phyloP scores from a whole-genome alignment of 2,113 vertebrate species.

The Brachionichthys hirsutus region DNA sequence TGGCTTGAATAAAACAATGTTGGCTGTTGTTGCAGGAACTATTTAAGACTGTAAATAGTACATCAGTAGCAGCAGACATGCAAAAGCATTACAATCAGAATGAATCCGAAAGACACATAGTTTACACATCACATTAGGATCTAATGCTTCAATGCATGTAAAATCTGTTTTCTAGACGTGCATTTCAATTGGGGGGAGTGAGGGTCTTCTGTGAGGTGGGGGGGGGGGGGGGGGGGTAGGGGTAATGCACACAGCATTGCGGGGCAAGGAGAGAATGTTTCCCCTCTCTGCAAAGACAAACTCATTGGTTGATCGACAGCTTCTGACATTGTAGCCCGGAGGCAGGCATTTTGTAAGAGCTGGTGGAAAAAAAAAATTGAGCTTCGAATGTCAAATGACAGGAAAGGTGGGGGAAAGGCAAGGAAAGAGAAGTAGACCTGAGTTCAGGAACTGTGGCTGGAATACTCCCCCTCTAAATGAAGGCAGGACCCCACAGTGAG shows the following conservation, averaged over 20 bases:
- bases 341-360: conserved; percentile 65
- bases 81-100: too few relatives aligned
- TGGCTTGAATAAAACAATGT: too few relatives aligned
- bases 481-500: conserved; percentile 30
- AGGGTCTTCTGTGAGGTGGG: conserved; percentile 24
- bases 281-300: conserved; percentile 15
- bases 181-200: background rate
- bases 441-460: conserved; percentile 40
- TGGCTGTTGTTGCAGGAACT: too few relatives aligned
- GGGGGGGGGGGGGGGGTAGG: conserved; percentile 30
- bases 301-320: conserved; percentile 41
- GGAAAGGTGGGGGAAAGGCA: conserved; percentile 13
- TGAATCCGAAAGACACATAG: background rate
- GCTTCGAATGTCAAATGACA: conserved; percentile 17
- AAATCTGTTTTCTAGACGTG: too few relatives aligned
- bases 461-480: conserved; percentile 63
- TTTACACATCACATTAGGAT: too few relatives aligned
- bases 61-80: too few relatives aligned
- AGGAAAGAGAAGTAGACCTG: conserved; percentile 17
- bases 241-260: conserved; percentile 1
- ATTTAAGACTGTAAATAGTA: too few relatives aligned
- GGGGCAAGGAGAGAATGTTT: conserved; percentile 3
- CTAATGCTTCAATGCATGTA: too few relatives aligned
- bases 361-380: conserved; percentile 10
- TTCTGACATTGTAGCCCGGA: conserved; percentile 48